These are phyloP conservation scores for Sebastes matsubarae DNA, from an alignment of 2,797 vertebrate genomes.

Conservation along the genomic window DNA sequence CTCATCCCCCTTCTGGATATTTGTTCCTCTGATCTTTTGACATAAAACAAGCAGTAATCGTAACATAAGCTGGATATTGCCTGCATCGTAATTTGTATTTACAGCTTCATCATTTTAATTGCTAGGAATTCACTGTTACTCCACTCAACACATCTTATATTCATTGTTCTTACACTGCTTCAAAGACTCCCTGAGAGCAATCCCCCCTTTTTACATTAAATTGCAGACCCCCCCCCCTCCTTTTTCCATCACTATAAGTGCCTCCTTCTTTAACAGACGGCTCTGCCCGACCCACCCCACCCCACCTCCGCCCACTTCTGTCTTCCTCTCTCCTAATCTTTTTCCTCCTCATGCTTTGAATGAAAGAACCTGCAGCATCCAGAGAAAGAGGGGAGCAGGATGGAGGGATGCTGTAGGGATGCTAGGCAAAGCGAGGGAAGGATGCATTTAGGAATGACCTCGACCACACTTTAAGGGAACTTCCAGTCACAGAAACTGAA, in stretches of 20 bases:
- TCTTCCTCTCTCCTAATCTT: slow-evolving; percentile 31
- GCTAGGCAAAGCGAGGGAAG: not conserved
- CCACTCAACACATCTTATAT: slow-evolving; percentile 20
- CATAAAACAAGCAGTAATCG: not conserved
- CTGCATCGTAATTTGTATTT: slow-evolving; percentile 5
- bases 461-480: not conserved
- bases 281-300: slow-evolving; percentile 55
- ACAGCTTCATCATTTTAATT: slow-evolving; percentile 18
- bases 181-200: slow-evolving; percentile 13
- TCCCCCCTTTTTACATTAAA: slow-evolving; percentile 58
- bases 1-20: not conserved
- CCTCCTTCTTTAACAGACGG: slow-evolving; percentile 54
- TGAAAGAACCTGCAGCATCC: slow-evolving; percentile 73
- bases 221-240: slow-evolving; percentile 47
- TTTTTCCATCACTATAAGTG: slow-evolving; percentile 77
- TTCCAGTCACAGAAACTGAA: not conserved
- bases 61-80: not conserved
- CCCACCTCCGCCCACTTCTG: slow-evolving; percentile 63
- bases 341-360: slow-evolving; percentile 39
- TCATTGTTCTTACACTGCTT: slow-evolving; percentile 32
- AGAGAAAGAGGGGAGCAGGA: slow-evolving; percentile 25
- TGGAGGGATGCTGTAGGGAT: slow-evolving; percentile 50
- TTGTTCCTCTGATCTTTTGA: not conserved
- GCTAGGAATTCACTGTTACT: not conserved
- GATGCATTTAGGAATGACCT: slow-evolving; percentile 16